phyloP scores from a whole-genome alignment of 2,797 vertebrate genomes.

The Calcarius lapponicus region DNA sequence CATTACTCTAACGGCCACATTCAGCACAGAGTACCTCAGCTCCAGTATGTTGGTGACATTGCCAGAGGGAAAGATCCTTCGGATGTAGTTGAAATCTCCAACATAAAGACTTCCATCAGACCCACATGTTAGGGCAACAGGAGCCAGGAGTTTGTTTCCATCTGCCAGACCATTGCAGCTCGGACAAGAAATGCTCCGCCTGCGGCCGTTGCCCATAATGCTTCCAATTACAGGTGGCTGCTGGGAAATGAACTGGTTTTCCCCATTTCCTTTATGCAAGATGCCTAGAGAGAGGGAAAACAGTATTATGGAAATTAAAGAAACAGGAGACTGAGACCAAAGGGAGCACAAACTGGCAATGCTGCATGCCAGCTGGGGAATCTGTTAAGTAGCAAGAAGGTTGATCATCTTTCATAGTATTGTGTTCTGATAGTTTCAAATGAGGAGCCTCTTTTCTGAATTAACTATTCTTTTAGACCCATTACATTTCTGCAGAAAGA shows the following conservation, averaged over 20 bases:
- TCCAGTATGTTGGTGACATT: conserved; percentile 98
- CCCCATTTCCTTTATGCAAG: conserved; percentile 96
- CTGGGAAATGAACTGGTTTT: conserved; percentile 98
- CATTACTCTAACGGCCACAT: background rate
- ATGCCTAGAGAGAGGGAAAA: conserved; percentile 81
- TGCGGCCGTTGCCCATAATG: conserved; percentile 95
- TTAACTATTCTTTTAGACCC: background rate
- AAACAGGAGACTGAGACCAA: background rate
- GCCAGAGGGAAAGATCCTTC: conserved; percentile 95
- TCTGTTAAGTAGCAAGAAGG: background rate
- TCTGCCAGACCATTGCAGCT: conserved; percentile 98
- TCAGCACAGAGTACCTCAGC: conserved; percentile 84
- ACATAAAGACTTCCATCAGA: conserved; percentile 96
- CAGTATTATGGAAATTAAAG: background rate
- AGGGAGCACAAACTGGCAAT: background rate
- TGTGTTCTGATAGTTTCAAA: background rate
- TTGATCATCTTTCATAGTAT: background rate
- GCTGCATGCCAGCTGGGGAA: background rate
- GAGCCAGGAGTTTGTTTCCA: conserved; percentile 97
- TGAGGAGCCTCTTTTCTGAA: background rate
- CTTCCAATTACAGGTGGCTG: conserved; percentile 96
- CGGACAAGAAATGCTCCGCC: conserved; percentile 96
- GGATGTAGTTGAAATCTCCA: conserved; percentile 98
- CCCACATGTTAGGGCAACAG: conserved; percentile 91
- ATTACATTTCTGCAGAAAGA: background rate